Conservation (phyloP, 2,888 invertebrate genomes). For the Leptogaster cylindrica region DNA sequence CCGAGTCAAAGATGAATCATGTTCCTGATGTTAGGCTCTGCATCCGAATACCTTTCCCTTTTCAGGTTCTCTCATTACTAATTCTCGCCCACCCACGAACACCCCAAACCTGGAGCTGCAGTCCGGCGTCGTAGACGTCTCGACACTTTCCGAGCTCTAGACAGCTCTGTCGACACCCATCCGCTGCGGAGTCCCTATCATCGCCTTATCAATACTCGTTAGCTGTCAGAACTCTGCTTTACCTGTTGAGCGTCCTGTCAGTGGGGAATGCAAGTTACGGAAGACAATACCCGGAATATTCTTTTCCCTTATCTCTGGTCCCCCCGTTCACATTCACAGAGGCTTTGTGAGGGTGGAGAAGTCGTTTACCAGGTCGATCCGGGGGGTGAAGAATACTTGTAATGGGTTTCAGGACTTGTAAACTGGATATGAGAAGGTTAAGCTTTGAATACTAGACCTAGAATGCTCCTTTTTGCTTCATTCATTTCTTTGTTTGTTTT, state of each 20-base stretch:
- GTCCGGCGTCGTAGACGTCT: not conserved
- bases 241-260: constrained; percentile 45
- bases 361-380: not conserved
- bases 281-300: constrained; percentile 35
- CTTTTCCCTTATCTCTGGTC: not conserved
- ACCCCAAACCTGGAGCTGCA: not conserved
- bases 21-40: constrained; percentile 5
- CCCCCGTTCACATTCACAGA: constrained; percentile 9
- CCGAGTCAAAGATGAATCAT: constrained; percentile 16
- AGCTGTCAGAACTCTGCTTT: constrained; percentile 43
- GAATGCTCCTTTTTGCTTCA: constrained; percentile 10
- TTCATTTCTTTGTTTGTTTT: constrained; percentile 31
- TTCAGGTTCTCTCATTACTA: constrained; percentile 22
- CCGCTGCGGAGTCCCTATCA: constrained; percentile 6
- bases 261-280: constrained; percentile 35
- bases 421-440: constrained; percentile 35
- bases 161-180: constrained; percentile 16
- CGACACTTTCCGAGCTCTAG: not conserved
- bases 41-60: constrained; percentile 9
- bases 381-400: constrained; percentile 23
- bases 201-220: constrained; percentile 45
- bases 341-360: not conserved
- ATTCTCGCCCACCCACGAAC: constrained; percentile 19
- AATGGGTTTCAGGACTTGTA: constrained; percentile 41
- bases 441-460: constrained; percentile 40